Evolutionary conservation across 2,113 vertebrate genomes (phyloP), one percentile per base, ranked within the genome.

Genomic region (Chloropsis hardwickii): DNA sequence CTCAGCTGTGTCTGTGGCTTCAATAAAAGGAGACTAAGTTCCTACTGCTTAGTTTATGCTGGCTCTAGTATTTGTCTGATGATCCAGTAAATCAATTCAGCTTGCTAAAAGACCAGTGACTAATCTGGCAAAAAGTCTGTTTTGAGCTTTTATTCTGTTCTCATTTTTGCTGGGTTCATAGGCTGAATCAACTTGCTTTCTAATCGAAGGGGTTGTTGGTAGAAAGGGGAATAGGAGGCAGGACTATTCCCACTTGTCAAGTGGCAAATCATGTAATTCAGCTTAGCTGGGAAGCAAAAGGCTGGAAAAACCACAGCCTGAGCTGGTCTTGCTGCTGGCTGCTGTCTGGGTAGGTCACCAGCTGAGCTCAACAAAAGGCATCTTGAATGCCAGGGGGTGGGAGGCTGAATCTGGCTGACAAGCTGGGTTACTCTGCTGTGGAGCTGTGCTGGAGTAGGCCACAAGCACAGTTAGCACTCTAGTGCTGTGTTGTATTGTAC

Each of bases 31-130:
- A 81, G 44, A 31, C 70, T 2, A 5, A 64, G 35, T 76, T 94
- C 44, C 70, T 87, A 47, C 70, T 64, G 73, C 73, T 81, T 81
- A 44, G 54, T 95, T 92, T 81, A 45, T 90, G 66, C 66, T 91
- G 61, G 44, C 66, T 87, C 65, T 90, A 78, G 65, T 91, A 44
- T 91, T 92, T 96, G 61, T 60, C 70, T 92, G 87, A 61, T 96
- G 84, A 76, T 84, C 61, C 85, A 81, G 78, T 78, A 88, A 91
- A 67, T 93, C 40, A 64, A 5, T 91, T 76, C 74, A 85, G 40
- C 48, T 82, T 93, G 54, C 40, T 79, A 58, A 77, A 85, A 69
- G 35, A 85, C 70, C 48, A 61, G 37, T 81, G 50, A 72, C n/a
- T 76, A 74, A 87, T 91, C 78, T 90, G 56, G 65, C 37, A 71